These are phyloP conservation scores for Drosophila kambysellisi DNA, from an alignment of 2,888 invertebrate species.

Conservation along the genomic window DNA sequence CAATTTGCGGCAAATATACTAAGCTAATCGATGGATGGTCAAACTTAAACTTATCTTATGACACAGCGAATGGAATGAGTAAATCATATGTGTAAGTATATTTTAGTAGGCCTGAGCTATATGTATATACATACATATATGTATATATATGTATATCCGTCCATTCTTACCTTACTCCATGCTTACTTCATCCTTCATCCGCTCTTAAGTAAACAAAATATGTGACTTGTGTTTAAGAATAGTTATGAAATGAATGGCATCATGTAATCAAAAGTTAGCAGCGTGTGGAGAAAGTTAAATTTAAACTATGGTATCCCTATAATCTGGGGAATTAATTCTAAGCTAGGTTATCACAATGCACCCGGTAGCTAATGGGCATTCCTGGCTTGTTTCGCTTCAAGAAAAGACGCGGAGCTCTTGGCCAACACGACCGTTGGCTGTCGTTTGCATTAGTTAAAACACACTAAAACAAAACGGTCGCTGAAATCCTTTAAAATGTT, in stretches of 20 bases:
- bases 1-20: neutral
- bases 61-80: neutral
- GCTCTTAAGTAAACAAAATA: neutral
- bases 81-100: neutral
- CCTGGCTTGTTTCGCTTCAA: conserved; percentile 3
- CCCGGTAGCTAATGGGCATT: neutral
- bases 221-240: neutral
- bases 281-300: conserved; percentile 1
- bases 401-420: conserved; percentile 2
- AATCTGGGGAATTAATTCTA: conserved; percentile 9
- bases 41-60: neutral
- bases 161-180: neutral
- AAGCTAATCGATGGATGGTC: neutral
- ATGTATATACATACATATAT: too few species aligned
- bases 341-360: conserved; percentile 2
- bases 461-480: conserved; percentile 55
- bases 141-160: neutral
- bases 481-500: conserved; percentile 68
- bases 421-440: conserved; percentile 1
- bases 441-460: conserved; percentile 71
- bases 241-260: neutral
- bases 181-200: neutral
- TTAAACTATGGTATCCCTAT: neutral
- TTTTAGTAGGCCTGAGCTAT: neutral
- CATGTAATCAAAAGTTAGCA: neutral